phyloP scores from a whole-genome alignment of 2,797 vertebrate genomes.

The Gephyroberyx darwinii region DNA sequence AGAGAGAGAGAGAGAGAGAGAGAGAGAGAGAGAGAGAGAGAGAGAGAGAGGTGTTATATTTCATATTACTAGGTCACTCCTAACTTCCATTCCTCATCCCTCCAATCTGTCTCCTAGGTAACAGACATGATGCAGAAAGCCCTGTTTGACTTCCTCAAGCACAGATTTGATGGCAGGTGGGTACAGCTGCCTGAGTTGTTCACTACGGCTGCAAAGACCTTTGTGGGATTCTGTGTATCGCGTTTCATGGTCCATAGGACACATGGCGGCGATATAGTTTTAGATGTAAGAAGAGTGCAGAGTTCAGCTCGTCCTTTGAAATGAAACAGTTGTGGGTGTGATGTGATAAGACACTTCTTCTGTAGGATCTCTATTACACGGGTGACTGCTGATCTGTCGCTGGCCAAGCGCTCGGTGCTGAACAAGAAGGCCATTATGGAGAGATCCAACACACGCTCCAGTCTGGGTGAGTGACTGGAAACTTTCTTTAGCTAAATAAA shows the following conservation, averaged over 20 bases:
- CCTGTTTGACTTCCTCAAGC: constrained; percentile 96
- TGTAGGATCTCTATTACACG: constrained; percentile 95
- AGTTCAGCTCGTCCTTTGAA: constrained; percentile 55
- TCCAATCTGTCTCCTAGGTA: constrained; percentile 80
- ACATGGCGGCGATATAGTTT: constrained; percentile 65
- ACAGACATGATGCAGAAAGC: constrained; percentile 99
- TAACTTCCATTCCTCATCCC: neutral
- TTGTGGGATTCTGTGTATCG: constrained; percentile 35
- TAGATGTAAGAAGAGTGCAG: constrained; percentile 47
- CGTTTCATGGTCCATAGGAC: constrained; percentile 61
- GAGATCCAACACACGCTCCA: constrained; percentile 93
- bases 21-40: neutral
- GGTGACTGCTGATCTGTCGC: constrained; percentile 94
- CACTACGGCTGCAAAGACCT: constrained; percentile 16
- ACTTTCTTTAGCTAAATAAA: constrained; percentile 46
- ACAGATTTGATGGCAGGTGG: constrained; percentile 97
- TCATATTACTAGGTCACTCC: neutral
- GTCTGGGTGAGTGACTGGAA: constrained; percentile 86
- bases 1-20: neutral
- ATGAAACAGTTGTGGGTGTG: constrained; percentile 60
- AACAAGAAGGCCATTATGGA: constrained; percentile 98
- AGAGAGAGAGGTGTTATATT: neutral
- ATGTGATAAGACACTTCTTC: constrained; percentile 63
- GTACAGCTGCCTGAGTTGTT: constrained; percentile 44
- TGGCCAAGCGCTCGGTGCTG: constrained; percentile 94